phyloP scores from a whole-genome alignment of 1,140 invertebrate genomes.

The Plodia interpunctella region DNA sequence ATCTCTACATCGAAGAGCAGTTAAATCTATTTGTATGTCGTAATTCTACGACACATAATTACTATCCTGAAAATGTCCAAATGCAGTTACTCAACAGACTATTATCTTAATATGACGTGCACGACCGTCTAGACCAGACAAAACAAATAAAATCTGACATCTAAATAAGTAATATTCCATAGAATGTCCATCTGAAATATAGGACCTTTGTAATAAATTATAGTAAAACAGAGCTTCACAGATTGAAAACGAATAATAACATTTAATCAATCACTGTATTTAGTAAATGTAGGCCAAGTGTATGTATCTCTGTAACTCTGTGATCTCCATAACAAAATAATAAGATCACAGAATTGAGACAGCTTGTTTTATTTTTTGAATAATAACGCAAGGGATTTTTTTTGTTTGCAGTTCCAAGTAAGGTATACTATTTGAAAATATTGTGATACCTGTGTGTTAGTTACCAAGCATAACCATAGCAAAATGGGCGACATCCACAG shows the following conservation, averaged over 20 bases:
- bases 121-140: background rate
- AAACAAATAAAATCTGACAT: background rate
- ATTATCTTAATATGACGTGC: background rate
- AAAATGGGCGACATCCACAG: no score
- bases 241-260: background rate
- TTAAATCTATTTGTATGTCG: no score
- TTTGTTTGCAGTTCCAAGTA: no score
- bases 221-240: background rate
- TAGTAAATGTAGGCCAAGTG: background rate
- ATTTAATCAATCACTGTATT: slow-evolving; percentile 6
- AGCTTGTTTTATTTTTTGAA: no score
- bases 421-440: no score
- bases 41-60: background rate
- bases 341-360: background rate
- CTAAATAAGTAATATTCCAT: background rate
- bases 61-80: background rate
- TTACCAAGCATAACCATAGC: no score
- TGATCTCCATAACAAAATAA: background rate
- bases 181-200: no score
- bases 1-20: no score
- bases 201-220: background rate
- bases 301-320: background rate
- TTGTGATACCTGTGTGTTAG: no score
- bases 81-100: background rate
- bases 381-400: no score